Evolutionary conservation across 2,888 invertebrate species (phyloP), one percentile per base, ranked within the genome.

Genomic region (Caenorhabditis sinica): DNA sequence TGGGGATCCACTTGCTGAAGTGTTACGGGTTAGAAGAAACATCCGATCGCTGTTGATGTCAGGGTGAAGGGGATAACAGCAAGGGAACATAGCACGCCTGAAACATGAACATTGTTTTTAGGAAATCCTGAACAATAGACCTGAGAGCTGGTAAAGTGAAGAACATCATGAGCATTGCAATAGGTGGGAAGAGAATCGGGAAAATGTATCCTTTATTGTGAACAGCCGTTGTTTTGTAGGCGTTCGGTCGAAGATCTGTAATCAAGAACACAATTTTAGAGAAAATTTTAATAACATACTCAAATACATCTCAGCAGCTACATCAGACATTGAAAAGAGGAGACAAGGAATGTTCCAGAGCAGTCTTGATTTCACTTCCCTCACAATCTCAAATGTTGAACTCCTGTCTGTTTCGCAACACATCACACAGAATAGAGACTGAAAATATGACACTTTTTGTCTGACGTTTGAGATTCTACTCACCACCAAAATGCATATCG

Each of bases 271-370:
- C 36, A 36, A 36, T 11, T 36, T 11, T 8, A 36, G 49, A 5
- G 20, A n/a, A 23, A 17, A 0, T 40, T 23, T 5, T 15, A 6
- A 30, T 11, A 4, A 13, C 76, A 40, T 49, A 80, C 80, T 72
- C 49, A 80, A 33, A 28, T 58, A 66, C 1, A 80, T 17, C 2
- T 80, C 65, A 0, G 43, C 23, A 2, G 33, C n/a, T 0, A 66
- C 40, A 33, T 72, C 72, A 1, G 49, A 2, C 80, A 80, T 66
- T 11, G 80, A 56, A 0, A 80, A 20, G 11, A 80, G 13, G 6
- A 80, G 23, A 40, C 80, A 72, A 1, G 80, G 80, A n/a, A 72
- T 30, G 28, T 80, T 80, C 80, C 80, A 80, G 5, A 80, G 25
- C 49, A 80, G 56, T 56, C 36, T 72, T 6, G 72, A 72, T 9